Evolutionary conservation across 2,888 invertebrate species (phyloP), one percentile per base, ranked within the genome.

Genomic region (Drosophila leonis): DNA sequence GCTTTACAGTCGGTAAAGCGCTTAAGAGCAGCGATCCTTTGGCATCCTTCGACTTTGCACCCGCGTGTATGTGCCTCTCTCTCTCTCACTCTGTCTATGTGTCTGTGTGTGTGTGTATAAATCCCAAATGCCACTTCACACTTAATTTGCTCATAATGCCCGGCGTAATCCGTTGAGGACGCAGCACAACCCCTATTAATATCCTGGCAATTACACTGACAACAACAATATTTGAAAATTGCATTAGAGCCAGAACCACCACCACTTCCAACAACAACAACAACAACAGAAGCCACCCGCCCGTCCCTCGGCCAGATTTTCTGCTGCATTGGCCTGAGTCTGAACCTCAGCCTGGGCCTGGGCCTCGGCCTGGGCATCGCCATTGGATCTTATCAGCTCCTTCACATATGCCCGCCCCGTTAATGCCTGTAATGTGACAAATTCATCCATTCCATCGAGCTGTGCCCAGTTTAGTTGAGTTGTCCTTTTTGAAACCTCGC

Each of bases 61-160:
- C 35, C 31, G 68, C 59, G n/a, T 57, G 41, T 49, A 10, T 39
- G 46, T 62, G n/a, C 44, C 24, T 42, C 9, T 33, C 24, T 46
- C 29, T 41, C 55, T 51, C 20, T 42, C 33, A 24, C 42, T 39
- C 35, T 31, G 5, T 27, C n/a, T 24, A 27, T 37, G 20, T 57
- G 29, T 42, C 33, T 13, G 42, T 41, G 61, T 78, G 39, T 72
- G 64, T 75, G 61, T 75, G 61, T 37, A 67, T 75, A 86, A 86
- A 75, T 87, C 88, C 75, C 81, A 85, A 89, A 89, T 89, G 83
- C 81, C 90, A 90, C 88, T 91, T 91, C 90, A 91, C 90, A 91
- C 91, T 90, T 91, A 91, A 90, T 91, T 90, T 90, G 83, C 80
- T 90, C 83, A 87, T 90, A 90, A 90, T 91, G 85, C 90, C 79